Evolutionary conservation across 2,113 vertebrate genomes (phyloP).

Genomic region (Nannobrachium achirus): DNA sequence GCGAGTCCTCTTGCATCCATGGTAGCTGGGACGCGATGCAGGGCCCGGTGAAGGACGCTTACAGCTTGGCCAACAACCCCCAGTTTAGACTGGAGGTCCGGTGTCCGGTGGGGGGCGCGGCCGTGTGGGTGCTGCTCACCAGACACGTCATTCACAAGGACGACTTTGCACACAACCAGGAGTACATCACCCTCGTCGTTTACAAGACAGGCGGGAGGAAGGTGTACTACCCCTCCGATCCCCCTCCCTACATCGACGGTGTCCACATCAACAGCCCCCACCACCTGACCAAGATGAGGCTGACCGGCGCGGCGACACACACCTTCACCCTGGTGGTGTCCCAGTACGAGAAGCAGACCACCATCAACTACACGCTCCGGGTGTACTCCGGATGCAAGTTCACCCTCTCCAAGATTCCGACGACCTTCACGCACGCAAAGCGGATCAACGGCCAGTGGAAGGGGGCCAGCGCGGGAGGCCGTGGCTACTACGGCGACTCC

Average conservation of each 20-base stretch:
- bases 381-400: slow-evolving; percentile 96
- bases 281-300: slow-evolving; percentile 95
- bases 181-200: slow-evolving; percentile 97
- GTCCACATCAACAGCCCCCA: slow-evolving; percentile 99
- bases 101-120: slow-evolving; percentile 93
- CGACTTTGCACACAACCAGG: slow-evolving; percentile 96
- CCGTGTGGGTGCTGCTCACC: slow-evolving; percentile 96
- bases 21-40: slow-evolving; percentile 98
- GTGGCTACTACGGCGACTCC: slow-evolving; percentile 94
- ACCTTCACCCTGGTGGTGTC: slow-evolving; percentile 96
- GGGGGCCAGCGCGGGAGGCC: slow-evolving; percentile 90
- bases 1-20: slow-evolving; percentile 96
- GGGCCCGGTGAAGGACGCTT: slow-evolving; percentile 95
- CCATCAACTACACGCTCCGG: slow-evolving; percentile 96
- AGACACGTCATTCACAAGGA: slow-evolving; percentile 99
- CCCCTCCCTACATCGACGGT: slow-evolving; percentile 94
- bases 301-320: slow-evolving; percentile 88
- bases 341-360: slow-evolving; percentile 99
- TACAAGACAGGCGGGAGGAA: slow-evolving; percentile 97
- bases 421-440: slow-evolving; percentile 90
- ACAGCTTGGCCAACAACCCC: slow-evolving; percentile 97
- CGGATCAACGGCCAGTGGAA: slow-evolving; percentile 98
- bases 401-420: slow-evolving; percentile 94
- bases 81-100: slow-evolving; percentile 97
- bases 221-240: slow-evolving; percentile 96